These are phyloP conservation scores for Lordiphosa stackelbergi DNA, from an alignment of 1,140 invertebrate genomes.

Conservation along the genomic window DNA sequence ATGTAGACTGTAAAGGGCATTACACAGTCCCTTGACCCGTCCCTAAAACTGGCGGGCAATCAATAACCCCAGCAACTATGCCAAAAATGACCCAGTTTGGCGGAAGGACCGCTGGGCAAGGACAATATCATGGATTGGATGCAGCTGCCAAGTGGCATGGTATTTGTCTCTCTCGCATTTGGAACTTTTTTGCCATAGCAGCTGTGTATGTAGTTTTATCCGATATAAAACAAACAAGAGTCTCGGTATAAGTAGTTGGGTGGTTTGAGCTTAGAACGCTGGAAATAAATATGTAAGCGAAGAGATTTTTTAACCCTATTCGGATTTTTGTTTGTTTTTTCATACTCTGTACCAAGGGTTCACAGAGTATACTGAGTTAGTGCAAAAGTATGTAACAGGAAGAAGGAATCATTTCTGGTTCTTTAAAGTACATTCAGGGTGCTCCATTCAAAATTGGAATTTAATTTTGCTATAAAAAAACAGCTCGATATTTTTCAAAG, in stretches of 20 bases:
- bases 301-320: too few species aligned
- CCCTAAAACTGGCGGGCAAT: slow-evolving; percentile 35
- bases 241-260: slow-evolving; percentile 5
- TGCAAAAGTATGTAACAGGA: too few species aligned
- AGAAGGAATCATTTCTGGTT: too few species aligned
- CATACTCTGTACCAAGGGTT: too few species aligned
- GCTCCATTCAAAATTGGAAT: too few species aligned
- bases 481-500: too few species aligned
- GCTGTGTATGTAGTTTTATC: slow-evolving; percentile 8
- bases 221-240: slow-evolving; percentile 19
- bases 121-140: slow-evolving; percentile 23
- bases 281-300: too few species aligned
- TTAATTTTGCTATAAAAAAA: too few species aligned
- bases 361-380: too few species aligned
- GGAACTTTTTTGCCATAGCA: slow-evolving; percentile 21
- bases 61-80: slow-evolving; percentile 53
- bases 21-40: slow-evolving; percentile 18
- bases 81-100: slow-evolving; percentile 67
- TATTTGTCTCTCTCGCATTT: slow-evolving; percentile 13
- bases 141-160: slow-evolving; percentile 47
- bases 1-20: slow-evolving; percentile 19
- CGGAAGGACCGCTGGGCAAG: slow-evolving; percentile 34
- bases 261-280: too few species aligned
- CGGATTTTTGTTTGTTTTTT: too few species aligned
- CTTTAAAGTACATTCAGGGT: too few species aligned